These are phyloP conservation scores for Stercorarius parasiticus DNA, from an alignment of 2,113 vertebrate genomes.

Conservation along the genomic window DNA sequence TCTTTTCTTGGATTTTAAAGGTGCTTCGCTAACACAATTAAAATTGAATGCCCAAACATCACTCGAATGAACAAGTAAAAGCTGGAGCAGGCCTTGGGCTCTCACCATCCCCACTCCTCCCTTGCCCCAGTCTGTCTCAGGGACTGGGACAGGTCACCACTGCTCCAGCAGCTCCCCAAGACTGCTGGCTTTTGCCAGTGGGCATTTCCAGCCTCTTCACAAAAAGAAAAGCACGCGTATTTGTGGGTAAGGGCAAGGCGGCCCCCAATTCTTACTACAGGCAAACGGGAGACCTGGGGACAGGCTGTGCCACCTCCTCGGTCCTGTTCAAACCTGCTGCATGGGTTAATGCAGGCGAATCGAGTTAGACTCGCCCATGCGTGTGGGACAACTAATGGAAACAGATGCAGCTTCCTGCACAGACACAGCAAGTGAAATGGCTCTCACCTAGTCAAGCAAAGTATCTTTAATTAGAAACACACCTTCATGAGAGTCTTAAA, in stretches of 20 bases:
- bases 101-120: not conserved
- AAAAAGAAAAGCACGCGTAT: not conserved
- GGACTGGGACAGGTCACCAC: not conserved
- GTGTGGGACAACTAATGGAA: not conserved
- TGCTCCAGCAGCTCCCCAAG: not conserved
- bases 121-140: not conserved
- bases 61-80: not conserved
- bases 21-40: not conserved
- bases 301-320: not conserved
- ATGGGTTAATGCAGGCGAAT: accelerated
- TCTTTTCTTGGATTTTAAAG: not conserved
- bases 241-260: not conserved
- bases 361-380: not conserved
- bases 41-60: not conserved
- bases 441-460: not conserved
- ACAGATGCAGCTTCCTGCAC: not conserved
- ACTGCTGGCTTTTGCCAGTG: not conserved
- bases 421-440: not conserved
- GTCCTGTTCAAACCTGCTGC: not conserved
- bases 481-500: not conserved
- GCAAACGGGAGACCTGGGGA: not conserved
- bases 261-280: not conserved
- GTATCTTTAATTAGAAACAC: not conserved
- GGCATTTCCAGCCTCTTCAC: not conserved
- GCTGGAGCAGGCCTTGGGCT: not conserved